Evolutionary conservation across 2,797 vertebrate genomes (phyloP), one percentile per base, ranked within the genome.

Genomic region (Chromobotia macracanthus): DNA sequence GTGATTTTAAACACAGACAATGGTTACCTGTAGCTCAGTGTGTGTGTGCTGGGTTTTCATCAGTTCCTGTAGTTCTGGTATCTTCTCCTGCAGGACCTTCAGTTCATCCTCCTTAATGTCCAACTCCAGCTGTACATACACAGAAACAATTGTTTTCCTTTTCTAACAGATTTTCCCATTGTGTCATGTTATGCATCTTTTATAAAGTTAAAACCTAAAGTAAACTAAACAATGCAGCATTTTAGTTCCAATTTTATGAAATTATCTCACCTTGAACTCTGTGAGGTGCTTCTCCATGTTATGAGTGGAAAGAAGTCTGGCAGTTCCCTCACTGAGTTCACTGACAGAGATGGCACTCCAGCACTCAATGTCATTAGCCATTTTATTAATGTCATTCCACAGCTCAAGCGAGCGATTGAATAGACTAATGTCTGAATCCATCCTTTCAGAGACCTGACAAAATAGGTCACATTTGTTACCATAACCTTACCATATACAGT

Each of bases 381-480:
- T 90, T 61, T 90, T 86, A 82, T 94, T 92, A 6, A 98, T 91
- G 69, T 98, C 95, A 12, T 95, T 94, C 97, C 97, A 99, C 0
- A 97, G 89, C 6, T 92, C 88, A 12, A 96, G 7, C 16, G 93
- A 94, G 44, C 90, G 74, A 9, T 92, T 90, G 50, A 98, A 90
- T 50, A 87, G 91, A 64, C 96, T 94, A 0, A 94, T 91, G 86
- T 94, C 95, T 31, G 94, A 94, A 72, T 97, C 97, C 65, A 96
- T 92, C 87, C 89, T 95, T 86, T 97, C 96, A 15, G 95, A 95
- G 0, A 94, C 87, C 98, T 99, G 86, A n/a, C n/a, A n/a, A n/a
- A n/a, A n/a, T n/a, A n/a, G n/a, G n/a, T n/a, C n/a, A n/a, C n/a
- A n/a, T n/a, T n/a, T n/a, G n/a, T n/a, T n/a, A n/a, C n/a, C 28